Percentiles rank a stretch among this genome's conserved stretches.
Evolutionary conservation across 2,888 invertebrate species (phyloP).

Genomic region (Octodonta nipae): DNA sequence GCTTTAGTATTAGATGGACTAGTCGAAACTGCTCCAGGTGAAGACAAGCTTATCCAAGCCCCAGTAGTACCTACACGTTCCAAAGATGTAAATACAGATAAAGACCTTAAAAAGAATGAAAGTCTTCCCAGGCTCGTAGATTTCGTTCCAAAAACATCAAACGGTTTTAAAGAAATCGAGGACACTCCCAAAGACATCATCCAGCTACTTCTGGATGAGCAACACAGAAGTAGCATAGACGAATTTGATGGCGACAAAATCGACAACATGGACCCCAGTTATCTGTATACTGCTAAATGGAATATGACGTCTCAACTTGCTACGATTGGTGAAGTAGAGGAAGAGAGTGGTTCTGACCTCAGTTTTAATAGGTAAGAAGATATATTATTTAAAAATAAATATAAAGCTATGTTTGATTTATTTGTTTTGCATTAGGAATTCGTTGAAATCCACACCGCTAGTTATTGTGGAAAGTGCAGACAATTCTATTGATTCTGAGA

Average conservation of each 20-base stretch:
- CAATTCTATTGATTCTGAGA: slow-evolving; percentile 8
- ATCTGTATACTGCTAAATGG: slow-evolving; percentile 37
- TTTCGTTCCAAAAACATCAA: slow-evolving; percentile 50
- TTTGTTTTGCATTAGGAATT: neutral
- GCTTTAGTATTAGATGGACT: slow-evolving; percentile 18
- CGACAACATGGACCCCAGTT: slow-evolving; percentile 23
- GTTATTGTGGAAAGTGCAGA: slow-evolving; percentile 27
- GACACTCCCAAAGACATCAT: slow-evolving; percentile 36
- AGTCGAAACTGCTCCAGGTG: slow-evolving; percentile 11
- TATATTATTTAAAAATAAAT: neutral
- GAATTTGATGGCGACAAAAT: slow-evolving; percentile 14
- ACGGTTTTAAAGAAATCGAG: slow-evolving; percentile 19
- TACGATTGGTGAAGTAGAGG: slow-evolving; percentile 59
- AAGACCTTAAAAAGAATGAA: slow-evolving; percentile 17
- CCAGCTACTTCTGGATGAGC: slow-evolving; percentile 29
- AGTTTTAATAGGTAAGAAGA: slow-evolving; percentile 14
- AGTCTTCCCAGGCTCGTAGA: slow-evolving; percentile 55
- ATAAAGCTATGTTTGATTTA: neutral
- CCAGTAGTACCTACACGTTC: slow-evolving; percentile 30
- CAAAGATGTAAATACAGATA: slow-evolving; percentile 17
- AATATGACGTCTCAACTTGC: slow-evolving; percentile 48
- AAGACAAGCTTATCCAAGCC: slow-evolving; percentile 15
- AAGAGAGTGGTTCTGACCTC: slow-evolving; percentile 29
- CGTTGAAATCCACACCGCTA: slow-evolving; percentile 21
- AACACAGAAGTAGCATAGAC: slow-evolving; percentile 19